Evolutionary conservation across 2,888 invertebrate genomes (phyloP), one percentile per base, ranked within the genome.

Genomic region (Parnassius apollo): DNA sequence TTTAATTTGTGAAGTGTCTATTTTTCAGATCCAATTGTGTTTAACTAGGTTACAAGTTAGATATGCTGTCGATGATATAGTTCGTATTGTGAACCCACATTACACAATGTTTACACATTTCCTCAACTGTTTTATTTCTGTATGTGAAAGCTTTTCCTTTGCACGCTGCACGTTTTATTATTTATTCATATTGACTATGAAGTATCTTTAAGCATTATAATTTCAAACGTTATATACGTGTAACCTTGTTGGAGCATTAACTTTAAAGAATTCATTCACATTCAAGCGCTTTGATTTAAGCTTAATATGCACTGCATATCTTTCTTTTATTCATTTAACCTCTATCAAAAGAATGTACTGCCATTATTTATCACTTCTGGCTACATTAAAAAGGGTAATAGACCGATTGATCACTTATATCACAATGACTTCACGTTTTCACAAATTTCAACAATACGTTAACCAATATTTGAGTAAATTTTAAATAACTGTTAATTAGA

Each of bases 401-500:
- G 2, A 44, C 9, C 11, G 44, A 11, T 9, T 44, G 44, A 11
- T 44, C 44, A 44, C 44, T 44, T 44, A 11, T 44, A 35, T 35
- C 35, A 35, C 35, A 35, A 35, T 35, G 7, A 44, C 11, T 44
- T 44, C 2, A 44, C 11, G 11, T 46, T 46, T 12, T 46, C 4
- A 11, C 46, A 46, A 46, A 4, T 46, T 46, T 46, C n/a, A 46
- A 46, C 46, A n/a, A 12, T 46, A 44, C 11, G 2, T 2, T 46
- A 12, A 46, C 12, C n/a, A 25, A 46, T 11, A 7, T 46, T 12
- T 46, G n/a, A 1, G 13, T 25, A 12, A 42, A 54, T 42, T 54
- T 54, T 54, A 35, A 13, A 54, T n/a, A 54, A 42, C 18, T 42
- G 42, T n/a, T 54, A 42, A 42, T 42, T 54, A 13, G 11, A 9